Conservation (phyloP, 2,113 vertebrate species). For the Dromaius novaehollandiae region DNA sequence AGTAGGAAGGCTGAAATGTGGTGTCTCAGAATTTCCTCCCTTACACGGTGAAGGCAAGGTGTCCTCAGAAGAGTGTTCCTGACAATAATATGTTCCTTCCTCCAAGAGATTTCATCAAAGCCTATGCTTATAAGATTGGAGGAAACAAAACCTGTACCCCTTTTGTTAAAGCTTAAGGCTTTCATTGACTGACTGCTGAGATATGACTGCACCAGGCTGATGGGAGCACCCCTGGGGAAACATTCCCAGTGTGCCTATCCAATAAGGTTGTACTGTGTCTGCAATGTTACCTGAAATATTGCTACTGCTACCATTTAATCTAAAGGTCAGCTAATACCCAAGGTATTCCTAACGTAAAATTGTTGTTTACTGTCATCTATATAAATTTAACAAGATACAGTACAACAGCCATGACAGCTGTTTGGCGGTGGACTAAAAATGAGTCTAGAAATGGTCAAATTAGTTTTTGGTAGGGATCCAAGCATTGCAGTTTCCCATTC, state of each 20-base stretch:
- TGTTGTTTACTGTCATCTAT: neutral
- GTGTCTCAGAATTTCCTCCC: neutral
- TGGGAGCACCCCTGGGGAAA: neutral
- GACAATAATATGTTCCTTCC: neutral
- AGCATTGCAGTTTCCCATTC: neutral
- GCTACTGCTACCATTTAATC: neutral
- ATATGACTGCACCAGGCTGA: neutral
- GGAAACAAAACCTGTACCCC: neutral
- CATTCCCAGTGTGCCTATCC: neutral
- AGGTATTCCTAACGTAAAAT: neutral
- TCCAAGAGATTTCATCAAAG: neutral
- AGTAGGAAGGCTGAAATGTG: neutral
- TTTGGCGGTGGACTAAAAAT: neutral
- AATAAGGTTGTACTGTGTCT: neutral
- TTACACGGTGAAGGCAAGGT: neutral
- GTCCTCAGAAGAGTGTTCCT: neutral
- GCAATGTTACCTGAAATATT: neutral
- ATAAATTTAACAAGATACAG: neutral
- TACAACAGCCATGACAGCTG: neutral
- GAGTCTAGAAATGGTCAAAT: neutral
- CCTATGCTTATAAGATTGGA: neutral
- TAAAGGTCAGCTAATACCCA: neutral
- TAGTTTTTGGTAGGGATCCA: neutral
- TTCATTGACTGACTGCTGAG: neutral
- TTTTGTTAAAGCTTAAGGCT: neutral